Percentiles rank a stretch among this genome's conserved stretches.
phyloP scores from a whole-genome alignment of 2,797 vertebrate species.

The Natrix natrix region DNA sequence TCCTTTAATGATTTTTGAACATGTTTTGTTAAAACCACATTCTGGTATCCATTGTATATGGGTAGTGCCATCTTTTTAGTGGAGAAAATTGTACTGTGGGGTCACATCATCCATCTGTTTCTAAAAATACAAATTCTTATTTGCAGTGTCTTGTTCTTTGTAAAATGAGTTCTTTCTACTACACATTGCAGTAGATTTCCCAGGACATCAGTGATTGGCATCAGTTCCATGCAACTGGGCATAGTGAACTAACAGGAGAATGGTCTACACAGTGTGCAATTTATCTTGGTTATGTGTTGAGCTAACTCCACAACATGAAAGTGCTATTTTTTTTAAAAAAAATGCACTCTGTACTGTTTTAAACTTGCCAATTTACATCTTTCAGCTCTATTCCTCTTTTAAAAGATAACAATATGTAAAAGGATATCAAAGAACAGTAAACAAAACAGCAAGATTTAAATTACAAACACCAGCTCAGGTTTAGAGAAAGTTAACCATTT shows the following conservation, averaged over 20 bases:
- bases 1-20: slow-evolving; percentile 28
- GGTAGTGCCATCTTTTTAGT: slow-evolving; percentile 46
- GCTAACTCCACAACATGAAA: background rate
- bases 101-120: slow-evolving; percentile 39
- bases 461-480: background rate
- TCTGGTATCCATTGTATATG: slow-evolving; percentile 43
- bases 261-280: slow-evolving; percentile 23
- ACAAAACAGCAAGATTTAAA: slow-evolving; percentile 31
- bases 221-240: slow-evolving; percentile 30
- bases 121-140: slow-evolving; percentile 24
- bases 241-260: slow-evolving; percentile 25
- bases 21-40: slow-evolving; percentile 35
- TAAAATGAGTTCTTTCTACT: slow-evolving; percentile 36
- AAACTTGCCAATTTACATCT: slow-evolving; percentile 1
- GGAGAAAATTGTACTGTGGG: slow-evolving; percentile 24
- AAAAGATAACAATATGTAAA: slow-evolving; percentile 43
- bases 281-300: slow-evolving; percentile 15
- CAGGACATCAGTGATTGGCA: slow-evolving; percentile 4
- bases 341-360: background rate
- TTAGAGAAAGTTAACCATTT: background rate
- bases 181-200: slow-evolving; percentile 7
- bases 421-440: slow-evolving; percentile 51
- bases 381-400: slow-evolving; percentile 21
- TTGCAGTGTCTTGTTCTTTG: slow-evolving; percentile 25
- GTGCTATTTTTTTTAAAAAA: background rate